Percentiles rank a stretch among this genome's conserved stretches.
Conservation (phyloP, 2,797 vertebrate species). For the Phrynocephalus guinanensis region DNA sequence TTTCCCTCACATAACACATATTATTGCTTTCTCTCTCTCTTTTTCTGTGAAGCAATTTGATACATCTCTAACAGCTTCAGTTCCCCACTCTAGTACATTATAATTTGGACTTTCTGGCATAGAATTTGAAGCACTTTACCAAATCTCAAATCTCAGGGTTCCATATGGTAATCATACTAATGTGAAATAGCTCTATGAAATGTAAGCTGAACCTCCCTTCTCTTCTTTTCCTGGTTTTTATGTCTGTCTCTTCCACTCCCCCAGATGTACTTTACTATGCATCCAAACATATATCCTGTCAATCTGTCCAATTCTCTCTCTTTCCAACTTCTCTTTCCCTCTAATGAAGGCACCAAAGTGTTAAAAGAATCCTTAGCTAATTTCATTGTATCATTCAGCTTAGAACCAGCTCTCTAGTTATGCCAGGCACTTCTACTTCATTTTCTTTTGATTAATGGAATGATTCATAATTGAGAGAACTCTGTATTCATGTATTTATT, state of each 20-base stretch:
- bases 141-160: too few species aligned
- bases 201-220: too few species aligned
- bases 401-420: conserved; percentile 42
- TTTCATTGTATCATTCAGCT: conserved; percentile 46
- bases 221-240: too few species aligned
- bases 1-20: background rate
- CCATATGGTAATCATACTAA: too few species aligned
- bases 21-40: background rate
- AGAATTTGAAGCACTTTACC: too few species aligned
- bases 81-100: too few species aligned
- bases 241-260: background rate
- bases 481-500: conserved; percentile 11
- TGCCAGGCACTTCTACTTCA: conserved; percentile 15
- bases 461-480: conserved; percentile 46
- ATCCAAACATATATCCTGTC: background rate
- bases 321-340: background rate
- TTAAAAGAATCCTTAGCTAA: conserved; percentile 42
- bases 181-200: too few species aligned
- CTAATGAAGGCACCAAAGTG: too few species aligned
- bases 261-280: background rate
- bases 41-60: too few species aligned
- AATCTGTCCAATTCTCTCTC: background rate
- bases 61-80: too few species aligned
- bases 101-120: too few species aligned
- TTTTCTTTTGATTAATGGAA: conserved; percentile 35